Percentiles rank a stretch among this genome's conserved stretches.
phyloP scores from a whole-genome alignment of 2,888 invertebrate genomes.

The Scrobipalpa costella region DNA sequence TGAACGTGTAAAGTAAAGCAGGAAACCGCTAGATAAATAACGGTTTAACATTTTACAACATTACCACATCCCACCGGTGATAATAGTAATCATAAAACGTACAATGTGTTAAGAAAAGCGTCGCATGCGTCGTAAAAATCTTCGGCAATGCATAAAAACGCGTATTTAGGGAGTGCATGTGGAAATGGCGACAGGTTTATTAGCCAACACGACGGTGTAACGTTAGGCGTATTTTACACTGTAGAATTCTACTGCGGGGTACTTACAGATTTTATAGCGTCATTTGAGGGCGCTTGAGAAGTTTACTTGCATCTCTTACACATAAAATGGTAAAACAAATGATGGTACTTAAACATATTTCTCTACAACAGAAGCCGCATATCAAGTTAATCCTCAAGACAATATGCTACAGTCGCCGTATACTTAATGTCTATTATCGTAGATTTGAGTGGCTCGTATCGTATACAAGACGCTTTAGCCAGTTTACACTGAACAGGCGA shows the following conservation, averaged over 20 bases:
- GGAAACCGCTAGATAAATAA: conserved; percentile 70
- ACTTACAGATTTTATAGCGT: background rate
- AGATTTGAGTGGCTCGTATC: conserved; percentile 12
- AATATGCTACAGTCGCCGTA: background rate
- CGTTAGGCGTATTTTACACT: conserved; percentile 37
- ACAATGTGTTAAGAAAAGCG: conserved; percentile 57
- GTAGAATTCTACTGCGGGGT: conserved; percentile 16
- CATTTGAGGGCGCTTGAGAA: background rate
- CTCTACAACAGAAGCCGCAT: conserved; percentile 2
- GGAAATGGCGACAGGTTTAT: conserved; percentile 66
- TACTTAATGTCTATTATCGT: conserved; percentile 13
- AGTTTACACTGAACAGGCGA: conserved; percentile 45
- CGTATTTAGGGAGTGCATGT: conserved; percentile 54
- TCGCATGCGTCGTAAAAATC: conserved; percentile 51
- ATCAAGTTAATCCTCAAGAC: conserved; percentile 11
- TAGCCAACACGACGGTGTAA: conserved; percentile 46
- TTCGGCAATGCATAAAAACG: conserved; percentile 50
- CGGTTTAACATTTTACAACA: conserved; percentile 59
- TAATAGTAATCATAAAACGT: conserved; percentile 64
- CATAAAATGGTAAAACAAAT: conserved; percentile 9
- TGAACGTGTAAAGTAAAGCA: conserved; percentile 37
- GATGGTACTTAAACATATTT: background rate
- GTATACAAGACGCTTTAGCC: conserved; percentile 30
- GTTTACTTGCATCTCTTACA: conserved; percentile 3
- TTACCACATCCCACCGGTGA: conserved; percentile 68